Conservation (phyloP, 2,888 invertebrate species). For the Fissipunctia ypsillon region DNA sequence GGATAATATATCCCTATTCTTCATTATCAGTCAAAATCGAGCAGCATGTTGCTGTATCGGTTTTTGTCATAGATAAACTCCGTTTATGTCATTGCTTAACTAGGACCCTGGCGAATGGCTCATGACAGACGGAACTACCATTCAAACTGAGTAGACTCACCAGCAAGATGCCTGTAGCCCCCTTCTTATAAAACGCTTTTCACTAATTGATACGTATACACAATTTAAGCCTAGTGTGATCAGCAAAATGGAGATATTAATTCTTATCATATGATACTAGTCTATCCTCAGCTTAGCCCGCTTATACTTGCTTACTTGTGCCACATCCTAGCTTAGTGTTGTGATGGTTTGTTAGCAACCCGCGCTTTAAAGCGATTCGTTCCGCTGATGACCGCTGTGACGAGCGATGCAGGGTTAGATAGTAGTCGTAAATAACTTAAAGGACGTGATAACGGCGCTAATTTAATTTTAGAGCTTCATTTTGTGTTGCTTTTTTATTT, state of each 20-base stretch:
- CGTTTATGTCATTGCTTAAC: neutral
- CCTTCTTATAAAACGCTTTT: neutral
- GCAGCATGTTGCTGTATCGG: neutral
- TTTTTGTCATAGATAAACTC: neutral
- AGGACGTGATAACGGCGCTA: slow-evolving; percentile 37
- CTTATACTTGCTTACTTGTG: slow-evolving; percentile 26
- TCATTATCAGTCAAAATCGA: neutral
- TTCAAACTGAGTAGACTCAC: neutral
- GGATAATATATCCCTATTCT: neutral
- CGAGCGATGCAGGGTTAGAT: slow-evolving; percentile 60
- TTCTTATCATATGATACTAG: neutral
- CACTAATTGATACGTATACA: neutral
- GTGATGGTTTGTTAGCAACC: slow-evolving; percentile 61
- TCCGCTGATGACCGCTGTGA: slow-evolving; percentile 74
- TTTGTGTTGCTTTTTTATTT: neutral
- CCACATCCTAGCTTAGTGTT: slow-evolving; percentile 60
- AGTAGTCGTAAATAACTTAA: slow-evolving; percentile 45
- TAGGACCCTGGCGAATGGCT: neutral
- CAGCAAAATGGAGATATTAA: neutral
- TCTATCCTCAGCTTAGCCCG: neutral
- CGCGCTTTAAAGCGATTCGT: slow-evolving; percentile 74
- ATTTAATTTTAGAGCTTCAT: slow-evolving; percentile 53
- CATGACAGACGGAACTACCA: neutral
- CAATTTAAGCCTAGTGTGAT: neutral
- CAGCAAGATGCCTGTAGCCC: neutral